Base-by-base conservation (phyloP, 2,113 vertebrate species). In the Nibea coibor region DNA sequence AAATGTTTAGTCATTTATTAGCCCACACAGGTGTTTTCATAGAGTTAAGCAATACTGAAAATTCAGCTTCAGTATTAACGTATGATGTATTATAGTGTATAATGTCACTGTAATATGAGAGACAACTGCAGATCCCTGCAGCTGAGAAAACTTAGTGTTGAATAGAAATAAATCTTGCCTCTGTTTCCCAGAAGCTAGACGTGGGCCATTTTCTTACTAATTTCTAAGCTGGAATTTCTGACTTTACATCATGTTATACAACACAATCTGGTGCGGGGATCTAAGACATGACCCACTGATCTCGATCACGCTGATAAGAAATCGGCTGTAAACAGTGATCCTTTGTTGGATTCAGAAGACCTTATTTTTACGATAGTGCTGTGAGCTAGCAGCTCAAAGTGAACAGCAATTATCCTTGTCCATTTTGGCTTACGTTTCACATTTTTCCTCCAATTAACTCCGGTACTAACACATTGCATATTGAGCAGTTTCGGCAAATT, bases 361-460 rank as follows among this genome's bases (percentile, higher is more conserved):
- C 22, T 69, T 86, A 20, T 71, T 65, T 65, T 71, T 51, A 82
- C 50, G 4, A 57, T 39, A 59, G 70, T 11, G 24, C 54, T 45
- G 62, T 69, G 72, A 65, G 85, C 65, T 63, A 84, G 58, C 71
- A 51, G 64, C 82, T 90, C 62, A 45, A 64, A 78, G 57, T 61
- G 62, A 86, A 66, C 42, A 51, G 76, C 77, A 92, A 88, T 90
- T 87, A 91, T 83, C 83, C 64, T 56, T 87, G 87, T 91, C 80
- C 71, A 80, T 83, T 89, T 91, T 91, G 87, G 83, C 86, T 89
- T 59, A 69, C 35, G 17, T 82, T 87, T 84, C 74, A 86, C 82
- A 87, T 85, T 91, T 87, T 87, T 90, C 56, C 79, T 71, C 74
- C 86, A 88, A 87, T 91, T 88, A 90, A 81, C 71, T 78, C 35